Evolutionary conservation across 2,888 invertebrate species (phyloP), one percentile per base, ranked within the genome.

Genomic region (Pachycephus smyrnensis): DNA sequence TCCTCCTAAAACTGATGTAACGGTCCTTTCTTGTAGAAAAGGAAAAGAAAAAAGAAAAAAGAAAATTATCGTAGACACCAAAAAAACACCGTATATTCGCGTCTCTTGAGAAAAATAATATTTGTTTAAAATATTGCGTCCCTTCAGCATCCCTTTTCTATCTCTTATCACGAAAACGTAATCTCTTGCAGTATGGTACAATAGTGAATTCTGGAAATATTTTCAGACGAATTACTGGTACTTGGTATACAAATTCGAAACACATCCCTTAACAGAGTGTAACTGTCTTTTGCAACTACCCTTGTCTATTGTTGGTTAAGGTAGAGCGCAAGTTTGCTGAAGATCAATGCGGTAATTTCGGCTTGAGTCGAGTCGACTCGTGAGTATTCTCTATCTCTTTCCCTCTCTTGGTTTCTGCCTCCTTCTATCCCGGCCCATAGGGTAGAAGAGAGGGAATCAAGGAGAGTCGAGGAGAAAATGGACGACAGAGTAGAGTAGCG

Each of bases 291-390:
- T 55, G 23, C 55, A 9, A 55, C 55, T 71, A 31, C 71, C 31
- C 71, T 76, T 79, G 79, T 84, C 84, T 77, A 82, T 82, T 79
- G 82, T 80, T 79, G 79, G 68, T 80, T 78, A 79, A 82, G 77
- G 81, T 75, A 76, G 79, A 79, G 74, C 79, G 77, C 77, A 78
- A 79, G 81, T 77, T 73, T 78, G 80, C 77, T 68, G 73, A 73
- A 79, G 84, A 85, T 85, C 85, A 84, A 85, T 85, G 84, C 82
- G 76, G 82, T 82, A 84, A 85, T 85, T 85, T 85, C 80, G 75
- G 76, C 75, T 73, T 77, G 74, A 75, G 73, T 23, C 55, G 55
- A 55, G 40, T 40, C 40, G 15, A 40, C 23, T 55, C 55, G 55
- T 55, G 55, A 55, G 23, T 9, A 23, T 23, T 55, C 1, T 15